Evolutionary conservation across 2,888 invertebrate species (phyloP), one percentile per base, ranked within the genome.

Genomic region (Phoenoteleia sp.): DNA sequence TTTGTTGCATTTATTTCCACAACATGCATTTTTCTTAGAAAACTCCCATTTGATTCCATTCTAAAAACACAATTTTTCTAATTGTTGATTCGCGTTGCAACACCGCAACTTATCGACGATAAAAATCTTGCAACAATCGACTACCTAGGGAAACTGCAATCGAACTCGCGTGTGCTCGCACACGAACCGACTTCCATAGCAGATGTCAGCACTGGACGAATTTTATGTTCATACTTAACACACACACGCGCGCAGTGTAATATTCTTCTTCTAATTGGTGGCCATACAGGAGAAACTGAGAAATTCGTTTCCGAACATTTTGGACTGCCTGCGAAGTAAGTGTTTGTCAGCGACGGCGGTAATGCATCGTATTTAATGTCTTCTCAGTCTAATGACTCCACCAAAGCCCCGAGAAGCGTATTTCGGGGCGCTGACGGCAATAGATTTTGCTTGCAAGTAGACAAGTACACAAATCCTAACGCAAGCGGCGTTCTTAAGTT

Each of bases 401-500:
- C 39, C 23, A 19, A 84, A 45, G 84, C 81, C 85, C 85, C 85
- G 77, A 69, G 77, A 67, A 85, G 56, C 36, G 69, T 85, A 49
- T 85, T 77, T 69, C 85, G 85, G 81, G 81, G 85, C 74, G 85
- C 81, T 49, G 77, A 85, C 85, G 85, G 85, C 33, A 62, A 27
- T n/a, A 33, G 45, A 49, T 77, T 85, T 25, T 33, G 36, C 25
- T 58, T 81, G 56, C 39, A 74, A 56, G 66, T 81, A 49, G 67
- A 52, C 74, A 74, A 52, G 23, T 76, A 62, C 58, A 42, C 82
- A 19, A 81, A 85, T 36, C 56, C 62, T 29, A 81, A 84, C 60
- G 17, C 85, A 33, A 86, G 83, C 75, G 88, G 89, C 75, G 88
- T 90, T 47, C 87, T 91, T 58, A 89, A 90, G 75, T 91, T 91